Evolutionary conservation across 1,140 invertebrate genomes (phyloP).

Genomic region (Megalonaias nervosa): DNA sequence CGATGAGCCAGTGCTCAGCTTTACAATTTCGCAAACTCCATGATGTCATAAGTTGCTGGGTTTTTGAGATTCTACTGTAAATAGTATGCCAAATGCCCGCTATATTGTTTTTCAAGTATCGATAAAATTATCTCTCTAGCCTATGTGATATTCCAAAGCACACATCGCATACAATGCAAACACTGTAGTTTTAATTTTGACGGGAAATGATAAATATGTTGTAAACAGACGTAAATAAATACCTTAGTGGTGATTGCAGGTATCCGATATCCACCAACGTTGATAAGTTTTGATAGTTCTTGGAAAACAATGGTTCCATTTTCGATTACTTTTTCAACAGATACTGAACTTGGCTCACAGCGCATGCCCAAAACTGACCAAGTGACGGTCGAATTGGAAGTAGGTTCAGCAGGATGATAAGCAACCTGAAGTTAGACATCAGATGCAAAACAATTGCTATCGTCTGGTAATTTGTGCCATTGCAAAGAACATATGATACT

Average conservation of each 20-base stretch:
- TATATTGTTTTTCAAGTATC: no score
- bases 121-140: no score
- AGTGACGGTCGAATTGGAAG: not conserved
- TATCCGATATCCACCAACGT: constrained; percentile 33
- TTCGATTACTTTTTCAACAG: constrained; percentile 20
- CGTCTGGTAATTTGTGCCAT: not conserved
- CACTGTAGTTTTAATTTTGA: no score
- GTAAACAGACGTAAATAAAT: not conserved
- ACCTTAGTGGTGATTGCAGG: constrained; percentile 30
- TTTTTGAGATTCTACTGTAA: no score
- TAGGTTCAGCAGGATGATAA: constrained; percentile 32
- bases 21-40: no score
- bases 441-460: not conserved
- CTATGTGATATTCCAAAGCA: no score
- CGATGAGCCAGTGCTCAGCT: no score
- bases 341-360: constrained; percentile 7
- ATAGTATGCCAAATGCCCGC: no score
- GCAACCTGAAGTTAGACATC: constrained; percentile 25
- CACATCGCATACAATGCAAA: no score
- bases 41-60: no score
- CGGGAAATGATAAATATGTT: no score
- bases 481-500: not conserved
- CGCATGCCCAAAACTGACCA: constrained; percentile 45
- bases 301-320: constrained; percentile 13
- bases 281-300: constrained; percentile 26